Conservation (phyloP, 2,888 invertebrate genomes). For the Caenorhabditis virilis region DNA sequence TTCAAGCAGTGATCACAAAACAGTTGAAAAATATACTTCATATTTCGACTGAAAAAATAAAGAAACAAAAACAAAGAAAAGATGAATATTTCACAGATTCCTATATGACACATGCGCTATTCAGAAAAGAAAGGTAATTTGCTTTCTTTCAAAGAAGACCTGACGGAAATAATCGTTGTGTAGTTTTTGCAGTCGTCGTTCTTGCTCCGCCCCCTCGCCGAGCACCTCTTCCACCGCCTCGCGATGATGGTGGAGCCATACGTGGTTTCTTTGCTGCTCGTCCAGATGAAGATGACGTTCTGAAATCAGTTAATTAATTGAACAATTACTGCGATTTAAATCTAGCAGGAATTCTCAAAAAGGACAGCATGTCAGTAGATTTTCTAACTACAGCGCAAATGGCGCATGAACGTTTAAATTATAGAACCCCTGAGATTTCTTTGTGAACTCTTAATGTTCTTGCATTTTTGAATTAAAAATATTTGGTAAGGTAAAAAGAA, state of each 20-base stretch:
- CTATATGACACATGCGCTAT: neutral
- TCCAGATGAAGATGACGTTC: conserved; percentile 8
- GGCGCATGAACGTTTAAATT: too few relatives aligned
- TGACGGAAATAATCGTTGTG: neutral
- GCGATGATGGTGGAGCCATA: conserved; percentile 4
- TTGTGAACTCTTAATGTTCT: neutral
- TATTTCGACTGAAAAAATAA: neutral
- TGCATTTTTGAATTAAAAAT: neutral
- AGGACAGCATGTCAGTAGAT: too few relatives aligned
- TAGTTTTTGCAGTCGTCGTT: neutral
- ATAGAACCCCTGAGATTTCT: too few relatives aligned
- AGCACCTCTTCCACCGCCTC: neutral
- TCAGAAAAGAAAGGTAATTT: neutral
- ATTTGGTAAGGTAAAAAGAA: neutral
- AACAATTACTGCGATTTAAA: neutral
- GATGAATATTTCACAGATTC: neutral
- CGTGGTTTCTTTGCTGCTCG: conserved; percentile 13
- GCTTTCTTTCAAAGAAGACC: neutral
- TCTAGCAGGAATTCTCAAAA: neutral
- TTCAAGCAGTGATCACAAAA: neutral
- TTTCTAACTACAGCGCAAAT: too few relatives aligned
- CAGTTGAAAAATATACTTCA: neutral
- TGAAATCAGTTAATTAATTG: neutral
- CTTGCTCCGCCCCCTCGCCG: conserved; percentile 7
- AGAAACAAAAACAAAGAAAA: neutral